phyloP scores from a whole-genome alignment of 2,113 vertebrate species.

The Carassius gibelio region DNA sequence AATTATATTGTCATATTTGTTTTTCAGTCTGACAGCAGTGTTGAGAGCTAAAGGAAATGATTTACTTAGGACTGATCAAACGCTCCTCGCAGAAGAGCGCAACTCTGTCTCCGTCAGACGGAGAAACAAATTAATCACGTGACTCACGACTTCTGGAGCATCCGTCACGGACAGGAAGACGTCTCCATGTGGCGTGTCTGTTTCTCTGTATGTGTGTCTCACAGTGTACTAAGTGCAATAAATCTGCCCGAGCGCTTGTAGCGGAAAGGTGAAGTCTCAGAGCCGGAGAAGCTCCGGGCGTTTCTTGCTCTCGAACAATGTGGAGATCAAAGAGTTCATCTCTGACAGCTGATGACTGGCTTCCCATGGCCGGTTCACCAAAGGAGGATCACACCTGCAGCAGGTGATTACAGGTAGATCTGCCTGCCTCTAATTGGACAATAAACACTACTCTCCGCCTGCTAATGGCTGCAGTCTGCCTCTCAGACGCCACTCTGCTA shows the following conservation, averaged over 20 bases:
- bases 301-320: conserved; percentile 70
- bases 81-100: conserved; percentile 68
- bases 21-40: conserved; percentile 63
- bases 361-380: conserved; percentile 81
- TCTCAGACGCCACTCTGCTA: conserved; percentile 90
- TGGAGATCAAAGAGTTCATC: conserved; percentile 78
- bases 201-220: conserved; percentile 58
- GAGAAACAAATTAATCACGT: conserved; percentile 70
- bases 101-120: conserved; percentile 62
- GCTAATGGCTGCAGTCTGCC: conserved; percentile 88
- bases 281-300: conserved; percentile 73
- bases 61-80: conserved; percentile 72
- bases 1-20: conserved; percentile 59
- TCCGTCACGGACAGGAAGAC: conserved; percentile 71
- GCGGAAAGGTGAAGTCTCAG: conserved; percentile 43
- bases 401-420: conserved; percentile 94
- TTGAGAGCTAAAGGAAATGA: conserved; percentile 63
- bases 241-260: conserved; percentile 75
- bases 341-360: conserved; percentile 84
- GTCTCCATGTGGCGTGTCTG: conserved; percentile 55
- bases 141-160: conserved; percentile 75
- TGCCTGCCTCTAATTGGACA: conserved; percentile 92
- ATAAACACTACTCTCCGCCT: conserved; percentile 89
- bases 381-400: conserved; percentile 85
- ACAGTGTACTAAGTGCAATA: conserved; percentile 75